Evolutionary conservation across 2,888 invertebrate genomes (phyloP), one percentile per base, ranked within the genome.

Genomic region (Cephus pulcher): DNA sequence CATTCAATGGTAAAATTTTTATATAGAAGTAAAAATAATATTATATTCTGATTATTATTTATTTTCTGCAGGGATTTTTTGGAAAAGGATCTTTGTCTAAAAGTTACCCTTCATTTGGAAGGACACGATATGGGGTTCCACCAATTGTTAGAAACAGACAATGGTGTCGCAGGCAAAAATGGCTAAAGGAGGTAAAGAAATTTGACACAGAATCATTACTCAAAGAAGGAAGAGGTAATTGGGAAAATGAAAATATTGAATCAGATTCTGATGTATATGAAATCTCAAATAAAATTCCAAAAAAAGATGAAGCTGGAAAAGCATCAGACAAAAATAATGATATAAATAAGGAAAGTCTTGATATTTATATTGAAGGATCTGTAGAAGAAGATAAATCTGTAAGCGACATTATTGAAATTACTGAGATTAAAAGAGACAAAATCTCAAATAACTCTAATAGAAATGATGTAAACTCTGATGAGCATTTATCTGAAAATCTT

Each of bases 61-160:
- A 75, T 78, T 69, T 77, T 74, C 83, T 80, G 6, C 74, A 92
- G 92, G 97, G 97, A 0, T 95, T 93, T 89, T 97, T 95, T 91
- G 97, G 97, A 0, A 96, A 96, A 92, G 95, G 95, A 1, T 94
- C 94, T 11, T 89, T 93, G 70, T 95, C 95, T 0, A 93, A 94
- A 69, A 93, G 94, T 34, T 92, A 92, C 84, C 95, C 93, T 79
- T 91, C 89, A 40, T 92, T 91, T 81, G 90, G 90, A 40, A 92
- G 90, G 85, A 86, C 86, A 73, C 91, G 86, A 82, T 92, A 92
- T 40, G 90, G 89, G 76, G 89, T 89, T 70, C 93, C 92, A 76
- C 90, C 92, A 78, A 92, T 95, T 82, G 91, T 95, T 85, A 91
- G 94, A 78, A 93, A 93, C 82, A 93, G 95, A 81, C 95, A 95